Evolutionary conservation across 2,113 vertebrate genomes (phyloP).

Genomic region (Crocuta crocuta): DNA sequence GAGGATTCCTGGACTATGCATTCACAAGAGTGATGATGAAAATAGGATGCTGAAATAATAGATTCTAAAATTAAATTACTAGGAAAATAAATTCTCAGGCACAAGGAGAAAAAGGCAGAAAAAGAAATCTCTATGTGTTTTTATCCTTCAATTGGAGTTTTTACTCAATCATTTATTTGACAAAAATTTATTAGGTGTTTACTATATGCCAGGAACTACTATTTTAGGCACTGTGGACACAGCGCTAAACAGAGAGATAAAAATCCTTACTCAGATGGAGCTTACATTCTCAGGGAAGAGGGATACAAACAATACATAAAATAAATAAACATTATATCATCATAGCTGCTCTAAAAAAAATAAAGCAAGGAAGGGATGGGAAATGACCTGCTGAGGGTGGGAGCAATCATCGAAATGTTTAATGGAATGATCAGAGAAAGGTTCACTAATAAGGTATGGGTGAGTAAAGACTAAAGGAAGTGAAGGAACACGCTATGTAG

Average conservation of each 20-base stretch:
- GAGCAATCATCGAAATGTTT: neutral
- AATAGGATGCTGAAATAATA: slow-evolving; percentile 8
- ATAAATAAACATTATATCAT: neutral
- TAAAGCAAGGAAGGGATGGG: neutral
- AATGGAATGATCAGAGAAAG: neutral
- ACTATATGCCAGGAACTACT: neutral
- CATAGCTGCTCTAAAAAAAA: slow-evolving; percentile 1
- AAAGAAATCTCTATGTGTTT: neutral
- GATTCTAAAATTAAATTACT: slow-evolving; percentile 22
- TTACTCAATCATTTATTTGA: neutral
- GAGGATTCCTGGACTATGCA: neutral
- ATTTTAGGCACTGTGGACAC: neutral
- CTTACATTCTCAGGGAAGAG: neutral
- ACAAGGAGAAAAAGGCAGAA: neutral
- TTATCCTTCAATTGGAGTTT: neutral
- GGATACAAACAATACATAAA: neutral
- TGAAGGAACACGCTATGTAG: neutral
- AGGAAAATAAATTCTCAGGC: slow-evolving; percentile 31
- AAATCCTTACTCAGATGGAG: neutral
- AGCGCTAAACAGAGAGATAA: neutral
- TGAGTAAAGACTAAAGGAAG: neutral
- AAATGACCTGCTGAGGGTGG: neutral
- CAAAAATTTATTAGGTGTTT: neutral
- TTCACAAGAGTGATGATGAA: neutral
- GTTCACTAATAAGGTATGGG: neutral